Evolutionary conservation across 2,113 vertebrate species (phyloP), one percentile per base, ranked within the genome.

Genomic region (Daphoenositta chrysoptera): DNA sequence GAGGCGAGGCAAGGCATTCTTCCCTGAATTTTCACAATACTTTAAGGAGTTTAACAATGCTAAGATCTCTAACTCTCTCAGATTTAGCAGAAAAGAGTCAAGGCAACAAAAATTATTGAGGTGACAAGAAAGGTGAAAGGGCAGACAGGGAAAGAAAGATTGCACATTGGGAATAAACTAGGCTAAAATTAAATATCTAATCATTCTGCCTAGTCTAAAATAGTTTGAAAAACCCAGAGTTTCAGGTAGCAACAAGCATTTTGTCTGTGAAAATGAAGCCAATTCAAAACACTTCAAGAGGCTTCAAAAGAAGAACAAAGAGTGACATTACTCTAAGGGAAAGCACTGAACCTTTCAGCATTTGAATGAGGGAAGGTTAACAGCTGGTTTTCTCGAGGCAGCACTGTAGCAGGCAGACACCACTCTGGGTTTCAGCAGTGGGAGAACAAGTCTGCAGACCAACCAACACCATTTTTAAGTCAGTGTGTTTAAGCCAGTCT

Each of bases 221-320:
- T 2, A 89, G 39, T 69, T 85, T n/a, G 44, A 69, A 85, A 95
- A 87, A 15, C 9, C 2, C 57, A 39, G 48, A 87, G 58, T 88
- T 94, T 90, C 92, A 83, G 76, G 79, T 42, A 92, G 72, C 63
- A 91, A 88, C 56, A 83, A 86, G 90, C 78, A 93, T 80, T 90
- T 65, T 57, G n/a, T 58, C 75, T 48, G 27, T 86, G 84, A 88
- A 96, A 90, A 90, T 27, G 27, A 92, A 85, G 85, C 51, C 75
- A 82, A 80, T 54, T 93, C 75, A 66, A 90, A 95, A 91, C 48
- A 94, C 76, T 95, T 93, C 75, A 93, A 83, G 82, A 77, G 75
- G 54, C 88, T 94, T 93, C 92, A 96, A 88, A 95, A 76, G 84
- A 91, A 95, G 85, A 90, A 95, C 92, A 90, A 92, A 95, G 94